A percentile compares a stretch with the other conserved stretches of the same genome.
phyloP scores from a whole-genome alignment of 2,113 vertebrate genomes.

The Coptodon bakossiorum region DNA sequence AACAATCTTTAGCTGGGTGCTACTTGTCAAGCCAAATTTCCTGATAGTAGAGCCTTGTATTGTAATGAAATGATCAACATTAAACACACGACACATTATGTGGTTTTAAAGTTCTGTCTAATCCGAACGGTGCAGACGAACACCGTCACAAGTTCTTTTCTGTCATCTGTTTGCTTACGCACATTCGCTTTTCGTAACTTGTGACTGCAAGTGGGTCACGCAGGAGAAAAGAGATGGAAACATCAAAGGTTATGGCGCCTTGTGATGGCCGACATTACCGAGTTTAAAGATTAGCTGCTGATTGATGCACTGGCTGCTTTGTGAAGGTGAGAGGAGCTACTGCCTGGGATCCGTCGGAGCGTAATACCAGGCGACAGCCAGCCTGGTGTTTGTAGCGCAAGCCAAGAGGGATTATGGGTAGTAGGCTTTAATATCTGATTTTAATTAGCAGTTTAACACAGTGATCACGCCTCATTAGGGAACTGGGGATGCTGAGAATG shows the following conservation, averaged over 20 bases:
- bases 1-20: neutral
- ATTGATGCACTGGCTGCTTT: constrained; percentile 22
- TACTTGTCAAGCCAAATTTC: neutral
- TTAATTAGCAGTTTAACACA: constrained; percentile 75
- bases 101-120: neutral
- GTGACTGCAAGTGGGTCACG: neutral
- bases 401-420: constrained; percentile 71
- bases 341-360: constrained; percentile 2
- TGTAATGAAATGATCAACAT: neutral
- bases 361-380: constrained; percentile 49
- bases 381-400: constrained; percentile 55
- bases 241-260: neutral
- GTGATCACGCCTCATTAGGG: constrained; percentile 72
- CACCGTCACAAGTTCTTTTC: neutral
- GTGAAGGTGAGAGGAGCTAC: constrained; percentile 34
- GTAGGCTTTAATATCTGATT: constrained; percentile 74
- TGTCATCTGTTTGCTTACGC: constrained; percentile 1
- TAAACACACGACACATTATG: neutral
- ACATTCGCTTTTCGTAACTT: neutral
- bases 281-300: constrained; percentile 23
- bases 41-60: neutral
- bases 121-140: neutral
- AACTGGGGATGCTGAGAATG: constrained; percentile 51
- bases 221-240: neutral
- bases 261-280: neutral